phyloP scores from a whole-genome alignment of 1,140 invertebrate species.

The Diprion similis region DNA sequence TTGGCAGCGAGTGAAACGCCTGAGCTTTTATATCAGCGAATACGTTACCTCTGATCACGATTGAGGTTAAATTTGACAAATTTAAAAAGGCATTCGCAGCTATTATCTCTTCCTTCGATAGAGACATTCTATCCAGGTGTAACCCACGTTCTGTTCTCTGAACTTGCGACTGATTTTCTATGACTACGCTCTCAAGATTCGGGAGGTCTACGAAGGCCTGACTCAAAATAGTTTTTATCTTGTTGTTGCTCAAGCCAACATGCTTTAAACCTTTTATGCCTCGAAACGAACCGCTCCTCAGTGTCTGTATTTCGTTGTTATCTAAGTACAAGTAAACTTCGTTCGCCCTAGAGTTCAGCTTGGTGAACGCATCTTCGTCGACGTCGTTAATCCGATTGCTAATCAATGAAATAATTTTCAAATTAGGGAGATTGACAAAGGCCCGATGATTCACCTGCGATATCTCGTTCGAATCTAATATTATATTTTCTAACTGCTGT shows the following conservation, averaged over 20 bases:
- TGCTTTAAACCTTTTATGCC: neutral
- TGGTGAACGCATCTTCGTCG: neutral
- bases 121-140: neutral
- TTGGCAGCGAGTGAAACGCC: neutral
- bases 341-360: neutral
- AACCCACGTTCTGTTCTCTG: neutral
- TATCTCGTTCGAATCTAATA: neutral
- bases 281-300: neutral
- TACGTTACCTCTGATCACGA: neutral
- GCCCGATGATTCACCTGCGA: neutral
- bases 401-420: neutral
- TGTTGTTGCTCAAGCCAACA: neutral
- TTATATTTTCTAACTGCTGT: neutral
- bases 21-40: neutral
- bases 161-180: neutral
- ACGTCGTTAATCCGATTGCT: neutral
- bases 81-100: neutral
- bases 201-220: conserved; percentile 1
- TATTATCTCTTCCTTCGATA: neutral
- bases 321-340: neutral
- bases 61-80: neutral
- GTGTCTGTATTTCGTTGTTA: neutral
- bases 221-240: neutral
- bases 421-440: neutral
- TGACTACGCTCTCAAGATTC: neutral